Conservation (phyloP, 2,113 vertebrate species). For the Gallinago media region DNA sequence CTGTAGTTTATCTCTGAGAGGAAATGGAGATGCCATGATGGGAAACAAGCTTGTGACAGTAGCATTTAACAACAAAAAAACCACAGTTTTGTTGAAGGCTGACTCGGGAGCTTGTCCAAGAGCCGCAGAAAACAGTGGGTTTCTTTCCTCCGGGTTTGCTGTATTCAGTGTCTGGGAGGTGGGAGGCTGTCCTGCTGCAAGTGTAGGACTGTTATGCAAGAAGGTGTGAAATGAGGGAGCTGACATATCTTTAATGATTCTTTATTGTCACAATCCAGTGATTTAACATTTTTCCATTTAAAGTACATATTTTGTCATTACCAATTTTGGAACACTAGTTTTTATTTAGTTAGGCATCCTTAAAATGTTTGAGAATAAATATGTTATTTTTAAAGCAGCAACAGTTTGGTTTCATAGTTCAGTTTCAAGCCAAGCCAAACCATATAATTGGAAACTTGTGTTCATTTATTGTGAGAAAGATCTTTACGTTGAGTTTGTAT, state of each 20-base stretch:
- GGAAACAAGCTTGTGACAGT: slow-evolving; percentile 7
- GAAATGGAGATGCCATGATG: not conserved
- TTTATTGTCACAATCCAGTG: not conserved
- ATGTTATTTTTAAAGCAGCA: slow-evolving; percentile 34
- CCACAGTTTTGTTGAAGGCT: not conserved
- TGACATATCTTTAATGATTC: not conserved
- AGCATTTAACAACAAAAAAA: not conserved
- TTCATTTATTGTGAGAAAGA: not conserved
- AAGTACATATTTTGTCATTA: slow-evolving; percentile 30
- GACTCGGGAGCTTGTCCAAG: not conserved
- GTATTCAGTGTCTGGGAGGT: slow-evolving; percentile 33
- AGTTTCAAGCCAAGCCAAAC: slow-evolving; percentile 3
- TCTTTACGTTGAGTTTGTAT: not conserved
- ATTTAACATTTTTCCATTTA: slow-evolving; percentile 24
- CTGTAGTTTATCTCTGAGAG: not conserved
- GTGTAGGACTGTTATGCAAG: slow-evolving; percentile 51
- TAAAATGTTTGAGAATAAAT: not conserved
- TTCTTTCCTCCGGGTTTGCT: slow-evolving; percentile 7
- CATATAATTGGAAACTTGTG: not conserved
- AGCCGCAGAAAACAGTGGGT: not conserved
- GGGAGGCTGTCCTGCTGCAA: slow-evolving; percentile 4
- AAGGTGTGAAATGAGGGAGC: slow-evolving; percentile 40
- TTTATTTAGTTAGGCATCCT: not conserved
- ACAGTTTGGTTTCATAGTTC: not conserved
- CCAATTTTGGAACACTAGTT: slow-evolving; percentile 2